Percentiles rank a stretch among this genome's conserved stretches.
These are phyloP conservation scores for Selenia dentaria DNA, from an alignment of 2,888 invertebrate species.

Conservation along the genomic window DNA sequence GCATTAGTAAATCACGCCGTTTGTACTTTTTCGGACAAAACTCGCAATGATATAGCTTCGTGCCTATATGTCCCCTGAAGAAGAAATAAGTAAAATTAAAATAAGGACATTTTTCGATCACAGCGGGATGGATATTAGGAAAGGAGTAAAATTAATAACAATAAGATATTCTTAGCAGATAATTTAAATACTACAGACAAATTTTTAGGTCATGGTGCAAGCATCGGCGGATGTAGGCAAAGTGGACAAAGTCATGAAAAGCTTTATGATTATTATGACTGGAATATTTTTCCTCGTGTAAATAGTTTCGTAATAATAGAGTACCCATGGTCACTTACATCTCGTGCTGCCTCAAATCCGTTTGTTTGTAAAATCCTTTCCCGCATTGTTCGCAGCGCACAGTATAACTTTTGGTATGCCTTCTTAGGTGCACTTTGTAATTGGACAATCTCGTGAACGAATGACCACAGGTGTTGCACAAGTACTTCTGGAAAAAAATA, in stretches of 20 bases:
- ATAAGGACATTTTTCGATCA: no score
- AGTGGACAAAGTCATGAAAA: no score
- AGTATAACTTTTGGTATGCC: conserved; percentile 59
- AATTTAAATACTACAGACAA: no score
- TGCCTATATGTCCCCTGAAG: conserved; percentile 61
- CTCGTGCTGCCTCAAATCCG: conserved; percentile 57
- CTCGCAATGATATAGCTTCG: conserved; percentile 52
- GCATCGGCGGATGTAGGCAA: no score
- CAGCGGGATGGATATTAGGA: no score
- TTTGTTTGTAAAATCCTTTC: conserved; percentile 58
- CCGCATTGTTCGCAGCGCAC: conserved; percentile 55
- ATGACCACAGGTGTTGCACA: conserved; percentile 66
- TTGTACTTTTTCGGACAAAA: conserved; percentile 50
- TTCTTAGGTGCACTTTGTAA: conserved; percentile 54
- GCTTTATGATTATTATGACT: no score
- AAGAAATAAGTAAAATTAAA: conserved; percentile 25
- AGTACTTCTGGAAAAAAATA: conserved; percentile 33
- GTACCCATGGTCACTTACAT: conserved; percentile 42
- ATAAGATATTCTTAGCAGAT: no score
- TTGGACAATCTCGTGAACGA: conserved; percentile 45
- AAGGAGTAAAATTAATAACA: no score
- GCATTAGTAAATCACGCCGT: conserved; percentile 43
- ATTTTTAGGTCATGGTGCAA: no score
- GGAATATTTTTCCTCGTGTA: no score
- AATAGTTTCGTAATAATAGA: no score